Conservation (phyloP, 1,140 invertebrate genomes). For the Drosophila repleta region DNA sequence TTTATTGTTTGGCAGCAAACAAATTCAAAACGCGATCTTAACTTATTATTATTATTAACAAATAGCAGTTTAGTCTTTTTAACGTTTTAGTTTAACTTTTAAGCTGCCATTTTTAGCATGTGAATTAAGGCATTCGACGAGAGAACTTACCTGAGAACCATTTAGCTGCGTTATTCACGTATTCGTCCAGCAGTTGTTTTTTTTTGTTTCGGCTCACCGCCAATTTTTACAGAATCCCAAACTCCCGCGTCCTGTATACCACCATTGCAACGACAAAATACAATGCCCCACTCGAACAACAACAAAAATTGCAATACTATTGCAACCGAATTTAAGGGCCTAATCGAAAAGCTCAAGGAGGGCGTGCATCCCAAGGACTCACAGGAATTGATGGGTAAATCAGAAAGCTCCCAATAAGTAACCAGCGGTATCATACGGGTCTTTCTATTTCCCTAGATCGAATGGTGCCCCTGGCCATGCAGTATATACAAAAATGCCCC, state of each 20-base stretch:
- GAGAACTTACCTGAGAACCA: not conserved
- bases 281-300: slow-evolving; percentile 4
- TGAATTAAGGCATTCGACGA: not conserved
- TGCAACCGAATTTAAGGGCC: not conserved
- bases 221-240: not conserved
- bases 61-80: not conserved
- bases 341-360: not conserved
- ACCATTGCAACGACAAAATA: not conserved
- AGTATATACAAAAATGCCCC: slow-evolving; percentile 55
- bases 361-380: not conserved
- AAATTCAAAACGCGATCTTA: slow-evolving; percentile 4
- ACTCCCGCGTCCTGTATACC: not conserved
- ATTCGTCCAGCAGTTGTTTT: slow-evolving; percentile 18
- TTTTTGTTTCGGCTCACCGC: not conserved
- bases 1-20: slow-evolving; percentile 21
- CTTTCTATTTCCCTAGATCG: slow-evolving; percentile 7
- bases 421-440: not conserved
- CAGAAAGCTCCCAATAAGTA: not conserved
- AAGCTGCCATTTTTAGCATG: slow-evolving; percentile 3
- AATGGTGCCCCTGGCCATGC: slow-evolving; percentile 46
- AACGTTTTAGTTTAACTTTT: not conserved
- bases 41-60: slow-evolving; percentile 1
- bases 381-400: not conserved
- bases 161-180: slow-evolving; percentile 3
- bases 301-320: not conserved